These are phyloP conservation scores for Sakesphorus luctuosus DNA, from an alignment of 2,113 vertebrate species.

Conservation along the genomic window DNA sequence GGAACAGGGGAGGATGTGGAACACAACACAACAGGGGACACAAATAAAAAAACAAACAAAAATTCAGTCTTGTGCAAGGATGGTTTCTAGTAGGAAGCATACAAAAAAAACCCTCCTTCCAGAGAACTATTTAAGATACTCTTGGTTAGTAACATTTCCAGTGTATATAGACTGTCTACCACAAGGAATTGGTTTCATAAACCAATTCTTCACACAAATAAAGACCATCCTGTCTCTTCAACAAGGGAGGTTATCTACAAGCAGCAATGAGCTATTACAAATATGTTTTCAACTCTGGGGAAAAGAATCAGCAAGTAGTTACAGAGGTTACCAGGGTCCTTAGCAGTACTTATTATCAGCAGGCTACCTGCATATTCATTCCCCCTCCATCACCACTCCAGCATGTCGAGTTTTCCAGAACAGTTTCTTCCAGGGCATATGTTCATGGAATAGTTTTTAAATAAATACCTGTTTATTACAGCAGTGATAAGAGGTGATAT, in stretches of 20 bases:
- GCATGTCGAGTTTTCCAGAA: neutral
- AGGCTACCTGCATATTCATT: neutral
- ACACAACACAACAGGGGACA: neutral
- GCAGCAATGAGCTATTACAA: neutral
- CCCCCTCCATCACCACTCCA: neutral
- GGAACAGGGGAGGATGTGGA: rapidly evolving
- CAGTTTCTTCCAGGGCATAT: neutral
- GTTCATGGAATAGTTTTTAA: neutral
- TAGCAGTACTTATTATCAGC: neutral
- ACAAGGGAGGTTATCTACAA: neutral
- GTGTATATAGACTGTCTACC: neutral
- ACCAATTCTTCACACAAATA: neutral
- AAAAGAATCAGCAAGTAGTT: neutral
- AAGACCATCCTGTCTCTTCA: neutral
- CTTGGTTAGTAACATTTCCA: neutral
- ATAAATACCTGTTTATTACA: neutral
- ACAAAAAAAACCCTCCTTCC: neutral
- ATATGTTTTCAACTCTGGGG: neutral
- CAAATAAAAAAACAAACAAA: neutral
- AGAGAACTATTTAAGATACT: neutral
- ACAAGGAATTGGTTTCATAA: neutral
- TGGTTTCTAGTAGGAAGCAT: neutral
- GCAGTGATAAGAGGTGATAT: neutral
- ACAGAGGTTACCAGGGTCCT: neutral
- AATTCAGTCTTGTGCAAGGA: neutral